phyloP scores from a whole-genome alignment of 2,797 vertebrate genomes.

The Hoplostethus mediterraneus region DNA sequence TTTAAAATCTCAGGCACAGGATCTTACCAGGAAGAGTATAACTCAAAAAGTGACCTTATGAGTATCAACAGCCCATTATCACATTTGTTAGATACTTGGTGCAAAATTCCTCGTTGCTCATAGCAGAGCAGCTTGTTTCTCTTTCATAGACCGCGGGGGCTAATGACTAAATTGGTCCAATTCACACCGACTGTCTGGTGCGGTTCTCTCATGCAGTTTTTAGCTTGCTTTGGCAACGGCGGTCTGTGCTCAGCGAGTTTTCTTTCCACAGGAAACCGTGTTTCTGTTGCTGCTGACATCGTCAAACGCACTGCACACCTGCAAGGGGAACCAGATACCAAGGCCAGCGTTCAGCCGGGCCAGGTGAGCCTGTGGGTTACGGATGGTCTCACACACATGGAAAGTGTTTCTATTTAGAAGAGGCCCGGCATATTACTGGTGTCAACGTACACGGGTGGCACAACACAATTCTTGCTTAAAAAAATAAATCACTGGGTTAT shows the following conservation, averaged over 20 bases:
- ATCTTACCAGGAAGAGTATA: not conserved
- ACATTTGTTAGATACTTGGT: not conserved
- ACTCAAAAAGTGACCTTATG: not conserved
- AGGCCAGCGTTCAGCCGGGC: slow-evolving; percentile 1
- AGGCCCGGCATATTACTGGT: not conserved
- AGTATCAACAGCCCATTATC: not conserved
- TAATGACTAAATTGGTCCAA: not conserved
- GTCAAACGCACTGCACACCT: slow-evolving; percentile 49
- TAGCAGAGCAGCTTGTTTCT: not conserved
- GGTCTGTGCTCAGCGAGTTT: not conserved
- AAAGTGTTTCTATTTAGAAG: not conserved
- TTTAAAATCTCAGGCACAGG: not conserved
- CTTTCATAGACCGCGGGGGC: too few species aligned
- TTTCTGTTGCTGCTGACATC: slow-evolving; percentile 49
- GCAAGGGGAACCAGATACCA: slow-evolving; percentile 19
- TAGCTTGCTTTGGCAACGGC: slow-evolving; percentile 6
- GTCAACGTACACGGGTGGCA: too few species aligned
- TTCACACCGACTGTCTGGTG: not conserved
- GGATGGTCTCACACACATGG: not conserved
- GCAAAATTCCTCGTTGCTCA: too few species aligned
- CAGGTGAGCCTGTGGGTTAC: not conserved
- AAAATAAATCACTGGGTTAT: too few species aligned
- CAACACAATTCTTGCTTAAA: too few species aligned
- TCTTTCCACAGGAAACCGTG: not conserved
- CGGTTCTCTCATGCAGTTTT: slow-evolving; percentile 23